Conservation (phyloP, 2,888 invertebrate species). For the Emesis furor region DNA sequence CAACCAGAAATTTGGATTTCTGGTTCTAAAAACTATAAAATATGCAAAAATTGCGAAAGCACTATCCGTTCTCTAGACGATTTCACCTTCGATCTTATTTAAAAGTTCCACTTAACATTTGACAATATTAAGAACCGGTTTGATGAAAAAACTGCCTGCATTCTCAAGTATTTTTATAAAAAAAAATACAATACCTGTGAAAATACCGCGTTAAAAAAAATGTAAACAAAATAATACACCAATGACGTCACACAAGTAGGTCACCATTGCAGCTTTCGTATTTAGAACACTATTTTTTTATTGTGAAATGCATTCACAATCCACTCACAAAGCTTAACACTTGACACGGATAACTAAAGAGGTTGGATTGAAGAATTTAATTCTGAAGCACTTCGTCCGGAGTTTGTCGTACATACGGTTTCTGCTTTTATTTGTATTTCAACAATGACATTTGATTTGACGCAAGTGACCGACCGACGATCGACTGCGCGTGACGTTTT, state of each 20-base stretch:
- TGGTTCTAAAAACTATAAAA: no score
- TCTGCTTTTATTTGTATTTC: constrained; percentile 80
- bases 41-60: constrained; percentile 15
- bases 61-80: not conserved
- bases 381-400: constrained; percentile 8
- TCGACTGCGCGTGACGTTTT: constrained; percentile 77
- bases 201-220: constrained; percentile 4
- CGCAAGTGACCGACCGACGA: constrained; percentile 64
- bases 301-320: constrained; percentile 33
- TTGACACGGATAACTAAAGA: constrained; percentile 43
- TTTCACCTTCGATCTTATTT: constrained; percentile 5
- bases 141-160: not conserved
- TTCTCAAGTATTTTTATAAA: constrained; percentile 5
- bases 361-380: constrained; percentile 20
- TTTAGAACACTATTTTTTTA: constrained; percentile 42
- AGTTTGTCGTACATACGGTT: constrained; percentile 49
- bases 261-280: constrained; percentile 55
- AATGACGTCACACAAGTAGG: constrained; percentile 72
- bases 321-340: constrained; percentile 33
- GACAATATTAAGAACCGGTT: constrained; percentile 10
- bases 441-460: constrained; percentile 78
- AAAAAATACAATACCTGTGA: constrained; percentile 8
- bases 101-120: not conserved
- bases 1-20: not conserved
- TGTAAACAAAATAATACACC: constrained; percentile 59